Conservation (phyloP, 2,797 vertebrate genomes). For the Gila robusta region DNA sequence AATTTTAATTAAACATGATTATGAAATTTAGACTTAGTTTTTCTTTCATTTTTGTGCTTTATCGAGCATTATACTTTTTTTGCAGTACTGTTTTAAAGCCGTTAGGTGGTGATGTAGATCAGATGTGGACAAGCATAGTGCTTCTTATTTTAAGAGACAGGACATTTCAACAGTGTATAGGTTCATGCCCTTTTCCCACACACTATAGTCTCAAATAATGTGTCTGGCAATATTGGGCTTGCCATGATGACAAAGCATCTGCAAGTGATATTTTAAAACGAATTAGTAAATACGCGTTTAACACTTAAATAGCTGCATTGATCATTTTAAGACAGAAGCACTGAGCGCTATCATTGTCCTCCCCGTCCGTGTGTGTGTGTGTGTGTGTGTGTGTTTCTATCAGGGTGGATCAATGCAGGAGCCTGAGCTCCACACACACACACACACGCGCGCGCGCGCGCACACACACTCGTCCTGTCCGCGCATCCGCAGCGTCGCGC, state of each 20-base stretch:
- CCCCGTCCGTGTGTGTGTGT: neutral
- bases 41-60: neutral
- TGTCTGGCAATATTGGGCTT: neutral
- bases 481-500: constrained; percentile 35
- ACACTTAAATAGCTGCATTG: neutral
- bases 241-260: constrained; percentile 5
- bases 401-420: constrained; percentile 61
- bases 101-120: constrained; percentile 38
- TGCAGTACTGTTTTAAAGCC: constrained; percentile 16
- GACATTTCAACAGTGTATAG: neutral
- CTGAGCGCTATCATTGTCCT: neutral
- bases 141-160: constrained; percentile 2
- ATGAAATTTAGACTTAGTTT: neutral
- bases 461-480: neutral
- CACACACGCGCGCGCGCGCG: neutral
- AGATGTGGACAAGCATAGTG: neutral
- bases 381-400: constrained; percentile 24
- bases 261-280: neutral
- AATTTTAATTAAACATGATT: neutral
- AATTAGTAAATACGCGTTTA: neutral
- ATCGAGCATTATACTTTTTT: neutral
- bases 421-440: constrained; percentile 45
- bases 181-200: neutral
- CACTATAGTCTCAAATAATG: neutral
- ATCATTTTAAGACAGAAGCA: constrained; percentile 6